phyloP scores from a whole-genome alignment of 2,797 vertebrate genomes.

The Acrossocheilus fasciatus region DNA sequence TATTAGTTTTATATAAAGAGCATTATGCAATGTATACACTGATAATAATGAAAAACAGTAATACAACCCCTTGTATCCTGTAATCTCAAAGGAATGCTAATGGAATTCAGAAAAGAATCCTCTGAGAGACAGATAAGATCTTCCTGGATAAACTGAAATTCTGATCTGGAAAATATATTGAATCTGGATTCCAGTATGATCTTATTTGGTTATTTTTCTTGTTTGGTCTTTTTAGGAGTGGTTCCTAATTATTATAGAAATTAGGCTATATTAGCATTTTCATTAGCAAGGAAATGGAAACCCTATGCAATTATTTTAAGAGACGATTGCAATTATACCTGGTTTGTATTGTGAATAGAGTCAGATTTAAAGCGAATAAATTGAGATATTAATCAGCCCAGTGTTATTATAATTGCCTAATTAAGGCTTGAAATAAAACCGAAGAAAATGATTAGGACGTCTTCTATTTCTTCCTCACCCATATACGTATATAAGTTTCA shows the following conservation, averaged over 20 bases:
- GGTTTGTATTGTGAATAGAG: background rate
- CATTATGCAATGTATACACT: background rate
- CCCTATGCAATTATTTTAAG: background rate
- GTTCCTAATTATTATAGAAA: background rate
- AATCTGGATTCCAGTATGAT: background rate
- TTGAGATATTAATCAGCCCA: background rate
- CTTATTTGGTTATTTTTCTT: background rate
- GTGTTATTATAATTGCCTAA: background rate
- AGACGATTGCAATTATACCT: background rate
- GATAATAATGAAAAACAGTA: background rate
- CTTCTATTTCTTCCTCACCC: background rate
- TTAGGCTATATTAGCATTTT: background rate
- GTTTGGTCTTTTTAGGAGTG: background rate
- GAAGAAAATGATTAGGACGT: background rate
- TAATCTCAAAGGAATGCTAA: constrained; percentile 37
- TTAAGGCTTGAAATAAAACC: background rate
- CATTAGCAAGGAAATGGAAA: background rate
- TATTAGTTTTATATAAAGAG: background rate
- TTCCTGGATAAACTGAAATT: background rate
- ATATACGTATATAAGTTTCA: background rate
- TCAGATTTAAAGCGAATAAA: background rate
- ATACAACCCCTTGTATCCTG: constrained; percentile 6
- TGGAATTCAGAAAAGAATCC: constrained; percentile 16
- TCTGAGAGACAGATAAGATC: constrained; percentile 6
- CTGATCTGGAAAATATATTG: background rate